These are phyloP conservation scores for Formicarius rufipectus DNA, from an alignment of 2,113 vertebrate genomes.

Conservation along the genomic window DNA sequence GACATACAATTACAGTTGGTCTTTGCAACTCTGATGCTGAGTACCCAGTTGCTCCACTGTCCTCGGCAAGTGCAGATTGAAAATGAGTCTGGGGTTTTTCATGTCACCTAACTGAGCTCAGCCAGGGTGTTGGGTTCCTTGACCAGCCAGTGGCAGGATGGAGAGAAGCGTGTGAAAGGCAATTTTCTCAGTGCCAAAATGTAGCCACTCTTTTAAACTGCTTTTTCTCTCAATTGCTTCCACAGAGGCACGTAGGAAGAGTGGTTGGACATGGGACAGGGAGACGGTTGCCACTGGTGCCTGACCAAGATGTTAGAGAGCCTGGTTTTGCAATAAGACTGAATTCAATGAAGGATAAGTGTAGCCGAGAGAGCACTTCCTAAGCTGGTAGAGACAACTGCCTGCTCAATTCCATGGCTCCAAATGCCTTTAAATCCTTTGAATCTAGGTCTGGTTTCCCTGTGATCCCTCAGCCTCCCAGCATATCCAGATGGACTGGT, in stretches of 20 bases:
- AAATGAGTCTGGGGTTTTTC: not conserved
- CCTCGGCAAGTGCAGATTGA: not conserved
- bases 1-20: not conserved
- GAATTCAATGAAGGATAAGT: not conserved
- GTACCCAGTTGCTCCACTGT: not conserved
- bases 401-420: not conserved
- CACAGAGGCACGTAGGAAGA: fast-evolving
- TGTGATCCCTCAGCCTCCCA: not conserved
- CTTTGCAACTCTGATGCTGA: not conserved
- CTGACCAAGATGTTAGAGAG: not conserved
- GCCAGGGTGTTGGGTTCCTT: not conserved
- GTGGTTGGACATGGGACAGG: not conserved
- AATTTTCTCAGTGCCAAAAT: not conserved
- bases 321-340: not conserved
- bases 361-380: not conserved
- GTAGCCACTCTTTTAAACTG: not conserved
- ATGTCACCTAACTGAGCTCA: not conserved
- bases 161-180: not conserved
- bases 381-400: not conserved
- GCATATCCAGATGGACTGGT: not conserved
- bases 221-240: not conserved
- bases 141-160: not conserved
- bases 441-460: not conserved
- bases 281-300: not conserved
- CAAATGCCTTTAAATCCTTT: not conserved